These are phyloP conservation scores for Microcaecilia unicolor DNA, from an alignment of 2,797 vertebrate genomes.

Conservation along the genomic window DNA sequence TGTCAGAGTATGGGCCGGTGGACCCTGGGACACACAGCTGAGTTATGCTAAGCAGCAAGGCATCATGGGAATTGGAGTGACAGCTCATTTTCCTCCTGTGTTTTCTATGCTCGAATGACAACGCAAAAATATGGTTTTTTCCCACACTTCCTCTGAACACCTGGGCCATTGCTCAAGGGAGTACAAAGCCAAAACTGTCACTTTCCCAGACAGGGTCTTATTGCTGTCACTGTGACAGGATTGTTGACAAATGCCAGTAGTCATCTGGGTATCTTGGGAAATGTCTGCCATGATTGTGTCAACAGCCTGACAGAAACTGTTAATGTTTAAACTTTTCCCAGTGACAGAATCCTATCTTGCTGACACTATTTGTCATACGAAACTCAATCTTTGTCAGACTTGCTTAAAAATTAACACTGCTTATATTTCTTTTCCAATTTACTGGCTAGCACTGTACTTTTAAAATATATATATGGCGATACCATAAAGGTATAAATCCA, in stretches of 20 bases:
- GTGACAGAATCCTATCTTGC: conserved; percentile 93
- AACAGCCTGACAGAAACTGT: conserved; percentile 99
- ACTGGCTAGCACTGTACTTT: conserved; percentile 44
- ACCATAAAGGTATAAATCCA: conserved; percentile 40
- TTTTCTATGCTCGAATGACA: conserved; percentile 81
- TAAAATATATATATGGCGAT: conserved; percentile 52
- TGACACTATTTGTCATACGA: conserved; percentile 92
- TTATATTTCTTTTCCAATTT: conserved; percentile 58
- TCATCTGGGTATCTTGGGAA: conserved; percentile 98
- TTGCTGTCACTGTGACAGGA: conserved; percentile 91
- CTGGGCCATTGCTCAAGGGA: conserved; percentile 78
- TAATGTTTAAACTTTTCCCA: conserved; percentile 98
- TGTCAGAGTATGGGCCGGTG: conserved; percentile 81
- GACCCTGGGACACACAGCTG: conserved; percentile 80
- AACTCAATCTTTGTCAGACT: conserved; percentile 81
- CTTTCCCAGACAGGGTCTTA: conserved; percentile 81
- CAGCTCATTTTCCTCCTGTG: conserved; percentile 97
- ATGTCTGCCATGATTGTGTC: conserved; percentile 99
- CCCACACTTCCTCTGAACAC: conserved; percentile 78
- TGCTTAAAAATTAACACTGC: conserved; percentile 81
- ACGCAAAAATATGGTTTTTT: conserved; percentile 84
- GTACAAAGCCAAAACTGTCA: conserved; percentile 77
- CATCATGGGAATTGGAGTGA: conserved; percentile 99
- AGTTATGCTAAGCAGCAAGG: conserved; percentile 99
- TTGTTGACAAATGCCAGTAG: conserved; percentile 99